Evolutionary conservation across 2,797 vertebrate genomes (phyloP), one percentile per base, ranked within the genome.

Genomic region (Muscicapa striata): DNA sequence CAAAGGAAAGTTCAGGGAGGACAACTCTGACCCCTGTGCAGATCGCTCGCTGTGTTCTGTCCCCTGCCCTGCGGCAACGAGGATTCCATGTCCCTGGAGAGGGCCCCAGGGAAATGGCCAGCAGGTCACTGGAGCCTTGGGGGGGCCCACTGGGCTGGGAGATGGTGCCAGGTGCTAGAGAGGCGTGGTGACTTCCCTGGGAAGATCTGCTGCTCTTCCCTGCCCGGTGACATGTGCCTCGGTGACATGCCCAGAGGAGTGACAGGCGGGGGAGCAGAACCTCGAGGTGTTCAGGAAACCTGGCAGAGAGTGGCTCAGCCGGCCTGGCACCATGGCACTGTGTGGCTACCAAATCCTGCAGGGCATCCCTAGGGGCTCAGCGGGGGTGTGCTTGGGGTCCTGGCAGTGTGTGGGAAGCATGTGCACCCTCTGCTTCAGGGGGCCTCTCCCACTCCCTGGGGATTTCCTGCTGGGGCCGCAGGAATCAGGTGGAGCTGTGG

Each of bases 221-320:
- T 68, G 52, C 49, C n/a, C 0, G 0, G 41, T 48, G 73, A 43
- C 74, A 59, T 7, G 20, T 20, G 54, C 36, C 64, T 79, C 2
- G 1, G 41, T 46, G 62, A 55, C 7, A 2, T 78, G 45, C 66
- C 26, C 21, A 3, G 38, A 27, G 45, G 70, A 57, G 57, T 43
- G 55, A 23, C 43, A 26, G 64, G 78, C 1, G 0, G 7, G 6
- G 63, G 12, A 43, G 15, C 38, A 72, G 73, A 43, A 17, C 73
- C 73, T 46, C 5, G 3, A n/a, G 80, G 66, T 84, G 66, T 66
- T 15, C 15, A 58, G 51, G 21, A 51, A 70, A 29, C 38, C 43
- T 0, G 0, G 49, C 57, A 63, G 23, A 49, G 22, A 17, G 57
- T 4, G 8, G 41, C 26, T 54, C 45, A 19, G 32, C 22, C 1